A percentile compares a stretch with the other conserved stretches of the same genome.
phyloP scores from a whole-genome alignment of 2,888 invertebrate species.

The Eupithecia subfuscata region DNA sequence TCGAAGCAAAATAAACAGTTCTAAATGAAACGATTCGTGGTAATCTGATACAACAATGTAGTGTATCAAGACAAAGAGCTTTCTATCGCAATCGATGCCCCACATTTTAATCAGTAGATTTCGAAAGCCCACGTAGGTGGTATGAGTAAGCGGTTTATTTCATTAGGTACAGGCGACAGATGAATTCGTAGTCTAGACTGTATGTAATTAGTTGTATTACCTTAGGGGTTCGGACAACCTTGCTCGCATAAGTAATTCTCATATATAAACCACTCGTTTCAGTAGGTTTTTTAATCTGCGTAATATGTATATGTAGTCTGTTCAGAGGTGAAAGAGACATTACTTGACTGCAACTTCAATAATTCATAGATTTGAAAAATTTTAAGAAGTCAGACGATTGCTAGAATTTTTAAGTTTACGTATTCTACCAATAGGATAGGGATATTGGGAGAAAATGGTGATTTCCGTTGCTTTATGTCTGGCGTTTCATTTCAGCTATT shows the following conservation, averaged over 20 bases:
- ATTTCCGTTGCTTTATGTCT: conserved; percentile 43
- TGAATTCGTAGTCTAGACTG: conserved; percentile 38
- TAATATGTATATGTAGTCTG: background rate
- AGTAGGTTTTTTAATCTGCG: background rate
- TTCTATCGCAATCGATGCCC: conserved; percentile 51
- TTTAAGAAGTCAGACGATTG: background rate
- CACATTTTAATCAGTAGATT: conserved; percentile 48
- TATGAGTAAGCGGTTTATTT: conserved; percentile 45
- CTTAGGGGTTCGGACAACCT: conserved; percentile 33
- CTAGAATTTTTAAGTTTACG: background rate
- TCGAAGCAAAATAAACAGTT: conserved; percentile 8
- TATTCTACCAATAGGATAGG: background rate
- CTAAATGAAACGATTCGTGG: conserved; percentile 15
- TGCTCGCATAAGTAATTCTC: conserved; percentile 13
- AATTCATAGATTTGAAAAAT: background rate
- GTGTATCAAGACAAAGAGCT: conserved; percentile 49
- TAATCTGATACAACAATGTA: conserved; percentile 30
- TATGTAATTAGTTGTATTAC: conserved; percentile 26
- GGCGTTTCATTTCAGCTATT: conserved; percentile 58
- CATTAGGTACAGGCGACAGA: conserved; percentile 32
- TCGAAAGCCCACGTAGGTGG: conserved; percentile 50
- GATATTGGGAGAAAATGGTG: conserved; percentile 40
- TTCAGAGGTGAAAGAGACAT: background rate
- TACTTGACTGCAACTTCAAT: background rate
- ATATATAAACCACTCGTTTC: conserved; percentile 15